Base-by-base conservation (phyloP, 1,140 invertebrate species). In the Archivesica marissinica region DNA sequence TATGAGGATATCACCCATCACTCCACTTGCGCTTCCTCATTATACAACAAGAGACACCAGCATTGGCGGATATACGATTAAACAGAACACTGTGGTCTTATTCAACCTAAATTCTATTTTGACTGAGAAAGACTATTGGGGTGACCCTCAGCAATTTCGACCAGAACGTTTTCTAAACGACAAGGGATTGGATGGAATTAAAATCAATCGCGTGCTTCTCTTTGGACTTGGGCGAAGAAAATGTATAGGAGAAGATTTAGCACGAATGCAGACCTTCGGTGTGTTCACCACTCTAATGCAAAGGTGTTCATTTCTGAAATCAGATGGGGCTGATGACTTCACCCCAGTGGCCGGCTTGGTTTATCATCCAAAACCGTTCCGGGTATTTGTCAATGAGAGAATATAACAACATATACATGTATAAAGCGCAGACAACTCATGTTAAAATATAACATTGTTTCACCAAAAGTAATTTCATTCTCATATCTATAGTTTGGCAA, bases 21-120 rank as follows among this genome's bases (percentile, higher is more conserved):
- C 87, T 30, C 89, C 97, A 0, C 68, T 90, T 47, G 85, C 79
- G 15, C 38, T 92, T 2, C 86, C 89, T 1, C 90, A 90, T 77
- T 39, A 47, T 13, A 86, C 86, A 6, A 86, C 41, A 9, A 54
- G 44, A 20, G 90, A 93, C 54, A 88, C 87, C 6, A 66, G 86
- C 15, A 70, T 93, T 25, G 33, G 87, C 33, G 93, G 93, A 4
- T 93, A 90, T 72, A 77, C 78, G 2, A 86, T 94, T 9, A 52
- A 93, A 11, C 64, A 44, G 30, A 59, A 52, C 39, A 79, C 76
- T 11, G 76, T 66, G 4, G 41, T 79, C 2, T 28, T 66, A 15
- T 23, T 61, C 4, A 79, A 64, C 33, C 54, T 79, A 4, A 33
- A 64, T 41, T 66, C 54, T 9, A 20, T 79, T 20, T 20, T 59